phyloP scores from a whole-genome alignment of 2,113 vertebrate species.

The Phodopus roborovskii region DNA sequence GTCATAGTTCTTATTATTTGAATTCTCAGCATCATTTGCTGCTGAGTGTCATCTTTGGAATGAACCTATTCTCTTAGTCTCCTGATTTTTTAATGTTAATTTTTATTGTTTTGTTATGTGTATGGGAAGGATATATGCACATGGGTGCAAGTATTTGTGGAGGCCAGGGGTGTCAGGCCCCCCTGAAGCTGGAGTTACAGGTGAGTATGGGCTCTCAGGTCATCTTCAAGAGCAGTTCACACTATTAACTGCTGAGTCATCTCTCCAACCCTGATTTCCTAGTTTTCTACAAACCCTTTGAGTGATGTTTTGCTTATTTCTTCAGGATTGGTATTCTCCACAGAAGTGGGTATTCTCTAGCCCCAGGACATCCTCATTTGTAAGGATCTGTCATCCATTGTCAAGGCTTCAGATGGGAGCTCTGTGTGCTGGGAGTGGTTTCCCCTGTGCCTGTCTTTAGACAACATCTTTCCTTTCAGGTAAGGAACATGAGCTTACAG shows the following conservation, averaged over 20 bases:
- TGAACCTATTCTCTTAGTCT: neutral
- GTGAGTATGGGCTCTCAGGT: neutral
- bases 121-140: neutral
- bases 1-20: neutral
- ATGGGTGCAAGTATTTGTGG: neutral
- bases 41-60: neutral
- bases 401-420: neutral
- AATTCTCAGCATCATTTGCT: neutral
- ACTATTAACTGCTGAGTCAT: neutral
- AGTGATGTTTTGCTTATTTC: neutral
- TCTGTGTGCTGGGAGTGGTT: neutral
- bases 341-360: neutral
- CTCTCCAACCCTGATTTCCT: neutral
- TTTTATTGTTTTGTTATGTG: neutral
- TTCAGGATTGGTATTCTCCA: neutral
- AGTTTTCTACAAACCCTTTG: neutral
- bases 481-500: neutral
- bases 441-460: neutral
- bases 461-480: neutral
- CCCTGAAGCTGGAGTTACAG: neutral
- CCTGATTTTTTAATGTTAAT: neutral
- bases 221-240: neutral
- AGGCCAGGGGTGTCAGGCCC: neutral
- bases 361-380: neutral
- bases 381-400: neutral